phyloP scores from a whole-genome alignment of 2,113 vertebrate genomes.

The Falcunculus frontatus region DNA sequence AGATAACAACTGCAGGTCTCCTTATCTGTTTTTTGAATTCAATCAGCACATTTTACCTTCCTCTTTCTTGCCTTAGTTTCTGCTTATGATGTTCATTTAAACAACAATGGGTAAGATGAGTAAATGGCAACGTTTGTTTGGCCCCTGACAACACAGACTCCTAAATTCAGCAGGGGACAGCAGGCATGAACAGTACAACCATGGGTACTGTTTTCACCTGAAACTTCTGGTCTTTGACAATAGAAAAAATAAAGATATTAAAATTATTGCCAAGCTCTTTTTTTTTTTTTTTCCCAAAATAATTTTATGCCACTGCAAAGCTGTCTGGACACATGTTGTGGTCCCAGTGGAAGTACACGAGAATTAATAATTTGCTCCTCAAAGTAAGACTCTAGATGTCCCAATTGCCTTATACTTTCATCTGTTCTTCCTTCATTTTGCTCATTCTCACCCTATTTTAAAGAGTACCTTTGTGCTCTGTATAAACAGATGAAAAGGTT shows the following conservation, averaged over 20 bases:
- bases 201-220: not conserved
- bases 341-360: not conserved
- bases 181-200: not conserved
- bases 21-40: not conserved
- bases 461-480: not conserved
- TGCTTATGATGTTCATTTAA: not conserved
- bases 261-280: not conserved
- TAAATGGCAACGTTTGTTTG: not conserved
- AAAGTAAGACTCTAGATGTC: not conserved
- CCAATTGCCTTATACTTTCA: not conserved
- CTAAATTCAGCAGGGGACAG: not conserved
- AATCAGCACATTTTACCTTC: not conserved
- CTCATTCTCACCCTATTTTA: not conserved
- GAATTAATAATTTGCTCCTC: not conserved
- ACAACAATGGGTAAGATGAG: not conserved
- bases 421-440: not conserved
- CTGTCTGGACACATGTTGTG: not conserved
- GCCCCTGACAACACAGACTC: not conserved
- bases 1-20: fast-evolving
- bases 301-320: not conserved
- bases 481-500: not conserved
- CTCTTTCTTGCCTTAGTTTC: not conserved
- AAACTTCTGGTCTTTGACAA: not conserved
- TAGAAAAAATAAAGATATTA: not conserved
- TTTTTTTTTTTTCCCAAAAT: not conserved